Percentiles rank a stretch among this genome's conserved stretches.
Conservation (phyloP, 2,797 vertebrate species). For the Lepidocolaptes lacrymiger region DNA sequence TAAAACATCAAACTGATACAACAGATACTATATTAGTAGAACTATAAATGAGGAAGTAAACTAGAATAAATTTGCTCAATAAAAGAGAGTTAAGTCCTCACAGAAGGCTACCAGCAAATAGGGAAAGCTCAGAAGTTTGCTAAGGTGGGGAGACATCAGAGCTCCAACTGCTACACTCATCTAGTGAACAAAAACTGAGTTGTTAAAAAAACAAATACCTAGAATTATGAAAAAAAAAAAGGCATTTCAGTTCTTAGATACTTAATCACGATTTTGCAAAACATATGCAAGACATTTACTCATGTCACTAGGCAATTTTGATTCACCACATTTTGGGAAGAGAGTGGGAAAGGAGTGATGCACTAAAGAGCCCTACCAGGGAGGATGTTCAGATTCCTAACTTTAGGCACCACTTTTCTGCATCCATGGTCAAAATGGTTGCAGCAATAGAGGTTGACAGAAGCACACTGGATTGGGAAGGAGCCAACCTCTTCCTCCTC, state of each 20-base stretch:
- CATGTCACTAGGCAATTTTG: neutral
- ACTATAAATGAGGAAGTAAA: neutral
- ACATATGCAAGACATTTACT: neutral
- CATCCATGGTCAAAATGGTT: conserved; percentile 19
- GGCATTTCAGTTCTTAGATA: neutral
- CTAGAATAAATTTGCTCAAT: neutral
- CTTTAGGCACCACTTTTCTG: conserved; percentile 23
- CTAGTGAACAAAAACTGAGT: neutral
- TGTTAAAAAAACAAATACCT: neutral
- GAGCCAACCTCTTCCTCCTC: conserved; percentile 11
- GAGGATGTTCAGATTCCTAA: neutral
- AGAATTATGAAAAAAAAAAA: neutral
- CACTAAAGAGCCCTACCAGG: neutral
- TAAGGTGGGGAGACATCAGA: neutral
- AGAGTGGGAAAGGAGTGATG: neutral
- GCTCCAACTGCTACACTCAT: neutral
- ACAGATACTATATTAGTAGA: neutral
- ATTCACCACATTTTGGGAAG: neutral
- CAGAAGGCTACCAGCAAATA: neutral
- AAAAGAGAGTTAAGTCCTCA: neutral
- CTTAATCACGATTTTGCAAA: neutral
- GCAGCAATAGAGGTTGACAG: conserved; percentile 13
- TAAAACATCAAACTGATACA: neutral
- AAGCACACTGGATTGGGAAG: neutral
- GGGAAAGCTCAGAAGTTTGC: neutral